phyloP scores from a whole-genome alignment of 2,113 vertebrate genomes.

The Bagarius yarrelli region DNA sequence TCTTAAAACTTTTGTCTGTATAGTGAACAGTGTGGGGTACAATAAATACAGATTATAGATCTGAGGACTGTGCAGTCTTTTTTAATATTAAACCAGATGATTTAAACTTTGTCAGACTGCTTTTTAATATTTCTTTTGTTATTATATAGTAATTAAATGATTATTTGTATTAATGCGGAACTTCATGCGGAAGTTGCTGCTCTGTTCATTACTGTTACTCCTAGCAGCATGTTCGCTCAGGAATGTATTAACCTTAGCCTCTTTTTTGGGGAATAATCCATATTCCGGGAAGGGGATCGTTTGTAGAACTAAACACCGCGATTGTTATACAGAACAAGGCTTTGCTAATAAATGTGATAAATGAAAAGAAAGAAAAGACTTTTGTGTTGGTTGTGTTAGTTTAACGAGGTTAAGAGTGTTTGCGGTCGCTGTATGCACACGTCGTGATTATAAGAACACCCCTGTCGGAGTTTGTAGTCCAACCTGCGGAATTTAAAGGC shows the following conservation, averaged over 20 bases:
- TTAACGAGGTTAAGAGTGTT: not conserved
- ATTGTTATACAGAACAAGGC: not conserved
- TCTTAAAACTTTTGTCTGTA: too few relatives aligned
- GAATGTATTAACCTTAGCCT: slow-evolving; percentile 54
- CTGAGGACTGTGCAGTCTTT: not conserved
- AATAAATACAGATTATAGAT: not conserved
- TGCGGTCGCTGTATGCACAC: not conserved
- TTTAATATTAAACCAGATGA: not conserved
- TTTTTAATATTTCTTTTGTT: not conserved
- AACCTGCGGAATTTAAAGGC: slow-evolving; percentile 65
- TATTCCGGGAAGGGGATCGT: slow-evolving; percentile 47
- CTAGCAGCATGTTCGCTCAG: slow-evolving; percentile 51
- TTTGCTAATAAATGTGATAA: not conserved
- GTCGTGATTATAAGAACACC: slow-evolving; percentile 38
- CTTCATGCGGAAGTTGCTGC: not conserved
- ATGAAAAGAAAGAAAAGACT: fast-evolving
- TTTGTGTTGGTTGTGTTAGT: not conserved
- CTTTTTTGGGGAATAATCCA: slow-evolving; percentile 58
- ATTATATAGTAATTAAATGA: not conserved
- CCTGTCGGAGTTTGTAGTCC: slow-evolving; percentile 53
- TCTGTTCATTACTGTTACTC: not conserved
- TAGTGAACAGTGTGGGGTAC: not conserved
- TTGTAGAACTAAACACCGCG: not conserved
- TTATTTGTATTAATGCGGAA: not conserved
- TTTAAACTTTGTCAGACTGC: not conserved